These are phyloP conservation scores for Drosophila bunnanda DNA, from an alignment of 2,888 invertebrate genomes.

Conservation along the genomic window DNA sequence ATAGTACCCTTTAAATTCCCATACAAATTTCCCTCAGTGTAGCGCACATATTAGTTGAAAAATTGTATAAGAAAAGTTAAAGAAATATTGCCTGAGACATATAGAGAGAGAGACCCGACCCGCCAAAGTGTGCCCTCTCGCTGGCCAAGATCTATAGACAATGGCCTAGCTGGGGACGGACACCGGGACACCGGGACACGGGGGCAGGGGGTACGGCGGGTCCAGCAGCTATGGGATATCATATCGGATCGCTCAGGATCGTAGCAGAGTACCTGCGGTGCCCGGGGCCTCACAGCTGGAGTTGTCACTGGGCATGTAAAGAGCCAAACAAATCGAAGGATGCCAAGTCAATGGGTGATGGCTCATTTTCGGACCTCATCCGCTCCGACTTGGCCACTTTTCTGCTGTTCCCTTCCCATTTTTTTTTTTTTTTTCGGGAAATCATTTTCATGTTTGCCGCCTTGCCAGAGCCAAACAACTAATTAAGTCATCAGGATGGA, in stretches of 20 bases:
- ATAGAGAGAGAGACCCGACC: slow-evolving; percentile 22
- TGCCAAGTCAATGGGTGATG: slow-evolving; percentile 47
- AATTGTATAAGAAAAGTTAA: slow-evolving; percentile 78
- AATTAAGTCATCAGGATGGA: slow-evolving; percentile 80
- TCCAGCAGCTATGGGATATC: slow-evolving; percentile 40
- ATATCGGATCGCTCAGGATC: slow-evolving; percentile 41
- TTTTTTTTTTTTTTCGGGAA: slow-evolving; percentile 34
- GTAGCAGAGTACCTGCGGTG: slow-evolving; percentile 69
- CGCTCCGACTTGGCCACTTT: slow-evolving; percentile 12
- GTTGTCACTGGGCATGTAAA: slow-evolving; percentile 83
- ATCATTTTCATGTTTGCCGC: slow-evolving; percentile 70
- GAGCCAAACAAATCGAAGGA: slow-evolving; percentile 73
- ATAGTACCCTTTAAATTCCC: too few relatives aligned
- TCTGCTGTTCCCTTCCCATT: slow-evolving; percentile 33
- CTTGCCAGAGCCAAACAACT: slow-evolving; percentile 57
- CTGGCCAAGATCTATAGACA: slow-evolving; percentile 53
- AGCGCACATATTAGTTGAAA: slow-evolving; percentile 70
- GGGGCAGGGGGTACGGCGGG: slow-evolving; percentile 3
- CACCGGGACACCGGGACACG: not conserved
- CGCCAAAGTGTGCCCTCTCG: slow-evolving; percentile 63
- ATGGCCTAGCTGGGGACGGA: slow-evolving; percentile 62
- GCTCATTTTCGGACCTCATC: slow-evolving; percentile 48
- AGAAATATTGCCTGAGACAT: slow-evolving; percentile 56
- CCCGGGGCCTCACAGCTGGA: slow-evolving; percentile 81
- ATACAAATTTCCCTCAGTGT: not conserved